Conservation (phyloP, 2,888 invertebrate species). For the Caenorhabditis doughertyi region DNA sequence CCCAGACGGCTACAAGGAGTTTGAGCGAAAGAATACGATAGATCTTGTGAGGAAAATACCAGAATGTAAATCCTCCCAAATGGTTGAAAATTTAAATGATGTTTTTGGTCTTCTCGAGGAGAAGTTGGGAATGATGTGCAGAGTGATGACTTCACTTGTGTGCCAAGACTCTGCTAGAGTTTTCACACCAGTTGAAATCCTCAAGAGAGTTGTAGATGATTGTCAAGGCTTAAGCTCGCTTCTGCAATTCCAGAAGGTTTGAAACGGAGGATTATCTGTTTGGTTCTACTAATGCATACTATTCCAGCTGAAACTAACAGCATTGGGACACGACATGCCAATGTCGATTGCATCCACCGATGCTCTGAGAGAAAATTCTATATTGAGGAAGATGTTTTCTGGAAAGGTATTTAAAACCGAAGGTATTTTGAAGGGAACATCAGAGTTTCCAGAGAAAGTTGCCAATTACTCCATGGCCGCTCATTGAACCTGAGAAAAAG, state of each 20-base stretch:
- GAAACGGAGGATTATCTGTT: neutral
- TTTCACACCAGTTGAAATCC: neutral
- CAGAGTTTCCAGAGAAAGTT: constrained; percentile 12
- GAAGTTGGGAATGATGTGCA: constrained; percentile 67
- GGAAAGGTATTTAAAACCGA: neutral
- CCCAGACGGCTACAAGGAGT: neutral
- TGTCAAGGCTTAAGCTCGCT: neutral
- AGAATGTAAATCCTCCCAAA: neutral
- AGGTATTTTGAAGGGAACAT: neutral
- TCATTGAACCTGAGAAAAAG: neutral
- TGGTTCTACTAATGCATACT: neutral
- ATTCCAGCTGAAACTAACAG: constrained; percentile 4
- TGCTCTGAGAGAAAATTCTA: neutral
- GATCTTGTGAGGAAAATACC: constrained; percentile 6
- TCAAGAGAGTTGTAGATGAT: neutral
- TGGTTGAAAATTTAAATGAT: constrained; percentile 8
- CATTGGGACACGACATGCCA: neutral
- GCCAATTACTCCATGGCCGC: neutral
- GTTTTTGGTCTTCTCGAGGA: constrained; percentile 67
- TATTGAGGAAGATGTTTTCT: neutral
- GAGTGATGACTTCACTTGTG: constrained; percentile 6
- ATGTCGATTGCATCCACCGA: neutral
- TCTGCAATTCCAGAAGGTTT: neutral
- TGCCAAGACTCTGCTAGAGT: neutral
- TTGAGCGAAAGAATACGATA: neutral